Evolutionary conservation across 2,888 invertebrate species (phyloP).

Genomic region (Clitarchus hookeri): DNA sequence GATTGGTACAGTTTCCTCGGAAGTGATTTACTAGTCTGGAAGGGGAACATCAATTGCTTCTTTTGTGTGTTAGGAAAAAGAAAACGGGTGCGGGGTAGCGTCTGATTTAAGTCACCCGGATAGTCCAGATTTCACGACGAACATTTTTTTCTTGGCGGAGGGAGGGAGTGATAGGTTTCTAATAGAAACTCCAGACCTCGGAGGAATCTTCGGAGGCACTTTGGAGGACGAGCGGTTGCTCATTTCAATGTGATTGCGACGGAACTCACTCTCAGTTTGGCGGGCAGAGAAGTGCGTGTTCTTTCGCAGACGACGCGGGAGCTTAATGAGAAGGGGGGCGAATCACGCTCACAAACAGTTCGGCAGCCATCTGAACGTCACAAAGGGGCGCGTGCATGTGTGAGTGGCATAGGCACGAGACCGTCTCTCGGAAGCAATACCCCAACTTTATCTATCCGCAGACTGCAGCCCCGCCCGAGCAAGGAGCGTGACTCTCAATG

Average conservation of each 20-base stretch:
- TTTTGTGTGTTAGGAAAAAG: neutral
- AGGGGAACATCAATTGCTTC: neutral
- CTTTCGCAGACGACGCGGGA: neutral
- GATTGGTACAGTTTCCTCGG: neutral
- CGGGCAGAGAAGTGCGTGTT: neutral
- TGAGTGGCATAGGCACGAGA: no score
- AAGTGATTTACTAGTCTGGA: neutral
- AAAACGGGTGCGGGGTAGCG: neutral
- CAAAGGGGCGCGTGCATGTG: no score
- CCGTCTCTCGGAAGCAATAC: no score
- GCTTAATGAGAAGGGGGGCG: neutral
- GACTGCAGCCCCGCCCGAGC: neutral
- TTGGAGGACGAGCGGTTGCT: neutral
- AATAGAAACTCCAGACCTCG: neutral
- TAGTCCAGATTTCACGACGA: no score
- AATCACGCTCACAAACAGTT: neutral
- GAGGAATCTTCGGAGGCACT: neutral
- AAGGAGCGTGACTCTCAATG: neutral
- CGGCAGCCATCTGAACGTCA: no score
- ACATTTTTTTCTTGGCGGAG: neutral
- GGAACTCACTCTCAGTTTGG: neutral
- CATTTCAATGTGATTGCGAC: slow-evolving; percentile 1
- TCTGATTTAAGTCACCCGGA: neutral
- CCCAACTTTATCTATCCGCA: neutral
- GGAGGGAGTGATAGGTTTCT: neutral